These are phyloP conservation scores for Morinoia aosen DNA, from an alignment of 2,888 invertebrate genomes.

Conservation along the genomic window DNA sequence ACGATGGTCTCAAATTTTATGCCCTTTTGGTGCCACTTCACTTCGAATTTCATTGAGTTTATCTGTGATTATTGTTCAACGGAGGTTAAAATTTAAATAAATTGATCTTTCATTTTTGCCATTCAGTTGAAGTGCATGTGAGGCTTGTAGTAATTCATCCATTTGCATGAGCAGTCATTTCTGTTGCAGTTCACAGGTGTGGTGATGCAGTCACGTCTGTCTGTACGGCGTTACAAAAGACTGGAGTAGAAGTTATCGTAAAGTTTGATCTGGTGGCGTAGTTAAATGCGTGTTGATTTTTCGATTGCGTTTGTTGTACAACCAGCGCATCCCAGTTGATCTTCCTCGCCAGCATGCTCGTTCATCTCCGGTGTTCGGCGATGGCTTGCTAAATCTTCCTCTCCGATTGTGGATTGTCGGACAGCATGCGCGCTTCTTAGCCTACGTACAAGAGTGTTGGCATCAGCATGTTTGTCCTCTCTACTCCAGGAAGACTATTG, in stretches of 20 bases:
- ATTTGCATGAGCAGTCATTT: background rate
- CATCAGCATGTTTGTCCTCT: background rate
- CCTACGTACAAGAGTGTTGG: background rate
- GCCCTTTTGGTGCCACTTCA: no score
- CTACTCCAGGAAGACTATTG: background rate
- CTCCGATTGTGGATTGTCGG: background rate
- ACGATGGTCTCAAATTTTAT: no score
- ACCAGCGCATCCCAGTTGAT: background rate
- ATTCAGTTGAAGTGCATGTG: background rate
- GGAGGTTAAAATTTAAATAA: no score
- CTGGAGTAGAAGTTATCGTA: background rate
- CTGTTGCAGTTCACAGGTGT: background rate
- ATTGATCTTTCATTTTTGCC: background rate
- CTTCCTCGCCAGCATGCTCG: background rate
- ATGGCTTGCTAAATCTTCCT: background rate
- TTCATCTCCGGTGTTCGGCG: background rate
- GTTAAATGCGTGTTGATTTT: background rate
- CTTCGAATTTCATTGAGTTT: no score
- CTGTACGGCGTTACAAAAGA: background rate
- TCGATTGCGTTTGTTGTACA: background rate
- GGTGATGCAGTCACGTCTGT: background rate
- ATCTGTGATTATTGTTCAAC: no score
- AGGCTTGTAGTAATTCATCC: background rate
- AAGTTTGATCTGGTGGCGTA: background rate
- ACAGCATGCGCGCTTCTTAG: no score